phyloP scores from a whole-genome alignment of 2,888 invertebrate genomes.

The Polydesmus complanatus region DNA sequence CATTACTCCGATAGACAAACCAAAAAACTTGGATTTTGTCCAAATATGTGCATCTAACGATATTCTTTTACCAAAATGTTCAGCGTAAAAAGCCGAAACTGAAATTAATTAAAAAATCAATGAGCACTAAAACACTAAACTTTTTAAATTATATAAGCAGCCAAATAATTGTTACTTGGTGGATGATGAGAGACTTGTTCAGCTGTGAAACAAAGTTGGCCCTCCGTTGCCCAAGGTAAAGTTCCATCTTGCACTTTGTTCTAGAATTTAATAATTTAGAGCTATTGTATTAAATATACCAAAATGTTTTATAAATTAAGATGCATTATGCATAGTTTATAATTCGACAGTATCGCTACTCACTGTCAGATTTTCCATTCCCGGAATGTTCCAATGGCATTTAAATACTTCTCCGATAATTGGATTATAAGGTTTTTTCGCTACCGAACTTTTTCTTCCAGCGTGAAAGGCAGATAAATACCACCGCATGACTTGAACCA shows the following conservation, averaged over 20 bases:
- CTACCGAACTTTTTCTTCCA: slow-evolving; percentile 88
- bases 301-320: neutral
- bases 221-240: slow-evolving; percentile 73
- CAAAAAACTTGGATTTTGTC: slow-evolving; percentile 98
- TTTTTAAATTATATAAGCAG: neutral
- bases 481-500: slow-evolving; percentile 90
- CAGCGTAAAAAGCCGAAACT: slow-evolving; percentile 98
- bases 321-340: slow-evolving; percentile 16
- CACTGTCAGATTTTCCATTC: slow-evolving; percentile 11
- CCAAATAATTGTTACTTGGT: slow-evolving; percentile 51
- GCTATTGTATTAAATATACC: neutral
- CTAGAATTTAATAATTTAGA: neutral
- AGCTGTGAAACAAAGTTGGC: slow-evolving; percentile 85
- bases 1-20: slow-evolving; percentile 82
- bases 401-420: slow-evolving; percentile 92
- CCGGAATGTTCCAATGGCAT: slow-evolving; percentile 36
- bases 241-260: slow-evolving; percentile 57
- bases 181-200: slow-evolving; percentile 99
- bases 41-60: slow-evolving; percentile 91
- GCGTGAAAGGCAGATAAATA: slow-evolving; percentile 98
- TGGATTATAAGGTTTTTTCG: slow-evolving; percentile 98
- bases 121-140: neutral
- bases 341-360: neutral
- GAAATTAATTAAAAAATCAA: slow-evolving; percentile 25
- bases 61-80: slow-evolving; percentile 78